Evolutionary conservation across 2,113 vertebrate species (phyloP).

Genomic region (Boulengeromyrus knoepffleri): DNA sequence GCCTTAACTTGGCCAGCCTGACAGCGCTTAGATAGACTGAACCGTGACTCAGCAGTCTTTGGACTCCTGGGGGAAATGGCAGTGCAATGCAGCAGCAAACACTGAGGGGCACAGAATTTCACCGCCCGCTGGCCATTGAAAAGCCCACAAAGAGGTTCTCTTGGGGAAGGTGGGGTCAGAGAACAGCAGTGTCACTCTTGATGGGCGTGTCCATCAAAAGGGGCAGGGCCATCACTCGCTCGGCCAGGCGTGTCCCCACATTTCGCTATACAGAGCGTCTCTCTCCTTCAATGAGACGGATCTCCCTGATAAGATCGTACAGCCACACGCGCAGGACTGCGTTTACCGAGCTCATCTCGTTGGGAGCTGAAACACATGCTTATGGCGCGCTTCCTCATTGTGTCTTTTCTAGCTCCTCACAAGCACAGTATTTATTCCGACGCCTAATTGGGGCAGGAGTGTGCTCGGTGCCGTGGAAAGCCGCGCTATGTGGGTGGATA

Average conservation of each 20-base stretch:
- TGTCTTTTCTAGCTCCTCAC: background rate
- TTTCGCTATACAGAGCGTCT: background rate
- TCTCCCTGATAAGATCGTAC: background rate
- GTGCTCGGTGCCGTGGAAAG: background rate
- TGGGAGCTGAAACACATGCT: background rate
- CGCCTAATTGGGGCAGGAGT: background rate
- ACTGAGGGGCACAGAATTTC: background rate
- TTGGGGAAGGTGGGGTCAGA: background rate
- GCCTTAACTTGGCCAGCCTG: background rate
- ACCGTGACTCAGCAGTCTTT: background rate
- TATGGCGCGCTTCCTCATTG: background rate
- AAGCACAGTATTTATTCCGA: background rate
- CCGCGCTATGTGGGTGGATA: conserved; percentile 13
- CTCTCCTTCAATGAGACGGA: background rate
- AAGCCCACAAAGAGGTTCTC: background rate
- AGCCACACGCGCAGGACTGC: background rate
- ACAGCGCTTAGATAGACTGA: background rate
- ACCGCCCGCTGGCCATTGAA: background rate
- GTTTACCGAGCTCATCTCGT: background rate
- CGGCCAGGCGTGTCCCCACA: background rate
- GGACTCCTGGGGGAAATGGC: background rate
- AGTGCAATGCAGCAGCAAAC: background rate
- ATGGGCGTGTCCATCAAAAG: background rate
- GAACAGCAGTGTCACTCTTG: background rate
- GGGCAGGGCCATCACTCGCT: background rate